These are phyloP conservation scores for Cephonodes hylas DNA, from an alignment of 2,888 invertebrate genomes.

Conservation along the genomic window DNA sequence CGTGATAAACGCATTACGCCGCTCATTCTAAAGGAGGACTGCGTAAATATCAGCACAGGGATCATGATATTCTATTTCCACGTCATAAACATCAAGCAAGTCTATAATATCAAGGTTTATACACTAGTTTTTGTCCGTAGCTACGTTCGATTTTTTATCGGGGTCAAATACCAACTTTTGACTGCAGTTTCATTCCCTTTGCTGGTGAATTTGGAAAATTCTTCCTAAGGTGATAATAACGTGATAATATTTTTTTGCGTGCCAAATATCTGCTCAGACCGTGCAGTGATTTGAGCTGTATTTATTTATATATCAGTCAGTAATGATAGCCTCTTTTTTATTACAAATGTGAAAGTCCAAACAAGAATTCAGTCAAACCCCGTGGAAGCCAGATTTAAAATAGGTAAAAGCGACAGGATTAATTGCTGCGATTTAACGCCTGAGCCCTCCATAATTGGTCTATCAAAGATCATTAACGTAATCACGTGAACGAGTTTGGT, in stretches of 20 bases:
- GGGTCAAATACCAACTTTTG: too few species aligned
- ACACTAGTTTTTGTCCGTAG: too few species aligned
- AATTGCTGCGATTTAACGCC: neutral
- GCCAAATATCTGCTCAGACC: too few species aligned
- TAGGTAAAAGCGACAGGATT: neutral
- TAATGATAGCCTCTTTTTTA: neutral
- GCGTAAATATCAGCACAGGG: neutral
- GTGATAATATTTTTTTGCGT: too few species aligned
- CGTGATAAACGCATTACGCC: conserved; percentile 7
- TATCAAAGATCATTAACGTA: conserved; percentile 10
- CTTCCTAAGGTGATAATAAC: too few species aligned
- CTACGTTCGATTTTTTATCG: too few species aligned
- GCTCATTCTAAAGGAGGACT: conserved; percentile 1
- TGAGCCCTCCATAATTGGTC: conserved; percentile 3
- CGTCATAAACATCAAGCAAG: neutral
- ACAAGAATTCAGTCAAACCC: neutral
- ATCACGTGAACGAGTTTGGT: conserved; percentile 1
- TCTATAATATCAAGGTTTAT: too few species aligned
- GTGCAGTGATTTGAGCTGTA: too few species aligned
- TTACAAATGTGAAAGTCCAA: neutral
- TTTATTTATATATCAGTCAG: too few species aligned
- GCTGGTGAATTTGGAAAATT: too few species aligned
- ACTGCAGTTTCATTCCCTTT: too few species aligned
- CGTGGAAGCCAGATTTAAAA: neutral
- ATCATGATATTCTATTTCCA: neutral